phyloP scores from a whole-genome alignment of 2,888 invertebrate species.

The Anagyrus pseudococci region DNA sequence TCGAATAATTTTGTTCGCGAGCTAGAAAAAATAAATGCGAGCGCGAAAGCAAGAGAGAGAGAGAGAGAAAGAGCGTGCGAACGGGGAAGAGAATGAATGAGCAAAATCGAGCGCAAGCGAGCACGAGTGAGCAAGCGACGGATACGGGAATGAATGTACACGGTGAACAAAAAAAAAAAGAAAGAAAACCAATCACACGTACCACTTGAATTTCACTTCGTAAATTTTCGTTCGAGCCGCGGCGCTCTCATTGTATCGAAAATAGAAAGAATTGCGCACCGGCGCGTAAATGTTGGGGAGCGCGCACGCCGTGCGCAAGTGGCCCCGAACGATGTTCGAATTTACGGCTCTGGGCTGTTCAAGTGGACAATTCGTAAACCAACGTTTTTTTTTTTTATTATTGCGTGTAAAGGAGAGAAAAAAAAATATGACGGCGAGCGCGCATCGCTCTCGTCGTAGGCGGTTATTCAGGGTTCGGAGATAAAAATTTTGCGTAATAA shows the following conservation, averaged over 20 bases:
- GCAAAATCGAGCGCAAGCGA: background rate
- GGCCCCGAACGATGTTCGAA: too few relatives aligned
- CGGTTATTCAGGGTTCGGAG: constrained; percentile 29
- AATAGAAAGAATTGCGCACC: background rate
- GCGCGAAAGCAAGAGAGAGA: background rate
- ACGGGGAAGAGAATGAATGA: background rate
- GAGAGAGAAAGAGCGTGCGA: too few relatives aligned
- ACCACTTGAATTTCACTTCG: constrained; percentile 21
- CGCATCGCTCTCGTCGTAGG: constrained; percentile 22
- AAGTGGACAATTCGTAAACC: constrained; percentile 29
- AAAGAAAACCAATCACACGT: constrained; percentile 10
- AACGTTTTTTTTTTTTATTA: constrained; percentile 33
- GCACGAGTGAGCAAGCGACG: background rate
- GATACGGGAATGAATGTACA: background rate
- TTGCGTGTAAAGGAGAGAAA: constrained; percentile 25
- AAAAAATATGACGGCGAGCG: constrained; percentile 13
- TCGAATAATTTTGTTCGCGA: constrained; percentile 15
- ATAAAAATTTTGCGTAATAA: constrained; percentile 32
- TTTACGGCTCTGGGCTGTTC: constrained; percentile 19
- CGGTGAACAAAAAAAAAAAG: constrained; percentile 16
- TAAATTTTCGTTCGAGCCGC: constrained; percentile 11
- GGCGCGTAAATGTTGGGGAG: constrained; percentile 2
- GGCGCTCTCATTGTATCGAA: constrained; percentile 6
- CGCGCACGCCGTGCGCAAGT: background rate
- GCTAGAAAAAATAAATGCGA: background rate